phyloP scores from a whole-genome alignment of 2,113 vertebrate species.

The Triplophysa dalaica region DNA sequence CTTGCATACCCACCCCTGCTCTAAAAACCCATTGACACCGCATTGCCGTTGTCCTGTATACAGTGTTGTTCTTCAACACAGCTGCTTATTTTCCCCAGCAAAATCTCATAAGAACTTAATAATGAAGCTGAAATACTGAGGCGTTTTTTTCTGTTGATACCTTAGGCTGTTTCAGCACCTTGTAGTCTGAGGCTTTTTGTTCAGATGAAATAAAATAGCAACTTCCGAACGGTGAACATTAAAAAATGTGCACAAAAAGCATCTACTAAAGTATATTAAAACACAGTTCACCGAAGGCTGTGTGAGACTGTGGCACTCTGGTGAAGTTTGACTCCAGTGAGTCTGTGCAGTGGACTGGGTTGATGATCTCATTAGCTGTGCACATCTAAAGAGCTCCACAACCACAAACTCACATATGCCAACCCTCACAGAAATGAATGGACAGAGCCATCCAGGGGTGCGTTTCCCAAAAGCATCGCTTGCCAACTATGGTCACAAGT shows the following conservation, averaged over 20 bases:
- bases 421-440: constrained; percentile 23
- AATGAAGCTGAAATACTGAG: background rate
- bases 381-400: constrained; percentile 25
- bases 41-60: too few species aligned
- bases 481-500: too few species aligned
- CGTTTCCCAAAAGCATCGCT: too few species aligned
- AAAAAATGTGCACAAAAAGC: constrained; percentile 19
- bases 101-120: background rate
- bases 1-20: too few species aligned
- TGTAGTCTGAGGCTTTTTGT: constrained; percentile 2
- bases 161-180: background rate
- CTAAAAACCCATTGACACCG: too few species aligned
- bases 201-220: constrained; percentile 11
- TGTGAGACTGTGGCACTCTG: constrained; percentile 8
- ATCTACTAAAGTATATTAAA: background rate
- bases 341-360: constrained; percentile 49
- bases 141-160: too few species aligned
- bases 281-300: constrained; percentile 23
- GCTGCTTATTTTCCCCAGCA: background rate
- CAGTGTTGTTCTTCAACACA: constrained; percentile 3
- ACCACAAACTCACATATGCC: constrained; percentile 10
- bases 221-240: background rate
- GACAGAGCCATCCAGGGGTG: background rate
- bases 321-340: constrained; percentile 25
- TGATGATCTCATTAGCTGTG: constrained; percentile 52